Conservation (phyloP, 2,797 vertebrate species). For the Onychomys arenicola region DNA sequence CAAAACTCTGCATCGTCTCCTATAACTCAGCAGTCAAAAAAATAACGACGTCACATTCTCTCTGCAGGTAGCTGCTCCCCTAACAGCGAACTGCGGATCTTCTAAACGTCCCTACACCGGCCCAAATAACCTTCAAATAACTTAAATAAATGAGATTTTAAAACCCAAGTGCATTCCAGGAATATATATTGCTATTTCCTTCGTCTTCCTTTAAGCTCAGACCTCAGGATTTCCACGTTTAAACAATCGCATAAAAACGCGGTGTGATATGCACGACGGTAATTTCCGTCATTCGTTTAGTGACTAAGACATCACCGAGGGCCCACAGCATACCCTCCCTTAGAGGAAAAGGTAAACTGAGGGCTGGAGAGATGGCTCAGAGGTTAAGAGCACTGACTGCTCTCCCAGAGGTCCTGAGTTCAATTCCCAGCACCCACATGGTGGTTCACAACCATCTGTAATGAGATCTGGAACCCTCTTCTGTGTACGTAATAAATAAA, state of each 20-base stretch:
- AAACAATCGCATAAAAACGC: not conserved
- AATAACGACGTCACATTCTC: constrained; percentile 15
- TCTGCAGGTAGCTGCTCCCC: not conserved
- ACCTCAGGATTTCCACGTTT: not conserved
- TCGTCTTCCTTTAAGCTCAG: not conserved
- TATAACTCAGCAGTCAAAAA: not conserved
- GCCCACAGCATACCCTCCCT: not conserved
- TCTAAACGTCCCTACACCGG: not conserved
- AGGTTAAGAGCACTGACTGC: too few species aligned
- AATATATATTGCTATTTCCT: not conserved
- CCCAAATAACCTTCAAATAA: not conserved
- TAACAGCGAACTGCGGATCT: not conserved
- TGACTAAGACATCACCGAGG: not conserved
- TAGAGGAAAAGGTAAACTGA: not conserved
- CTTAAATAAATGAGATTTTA: not conserved
- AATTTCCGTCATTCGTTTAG: not conserved
- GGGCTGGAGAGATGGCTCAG: not conserved
- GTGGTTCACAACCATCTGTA: too few species aligned
- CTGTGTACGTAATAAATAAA: too few species aligned
- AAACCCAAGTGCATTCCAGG: constrained; percentile 3
- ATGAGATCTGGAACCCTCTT: too few species aligned
- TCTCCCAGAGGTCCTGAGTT: too few species aligned
- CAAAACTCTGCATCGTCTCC: not conserved
- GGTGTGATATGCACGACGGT: not conserved
- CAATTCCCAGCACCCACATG: too few species aligned